phyloP scores from a whole-genome alignment of 2,888 invertebrate genomes.

The Axea sp. region DNA sequence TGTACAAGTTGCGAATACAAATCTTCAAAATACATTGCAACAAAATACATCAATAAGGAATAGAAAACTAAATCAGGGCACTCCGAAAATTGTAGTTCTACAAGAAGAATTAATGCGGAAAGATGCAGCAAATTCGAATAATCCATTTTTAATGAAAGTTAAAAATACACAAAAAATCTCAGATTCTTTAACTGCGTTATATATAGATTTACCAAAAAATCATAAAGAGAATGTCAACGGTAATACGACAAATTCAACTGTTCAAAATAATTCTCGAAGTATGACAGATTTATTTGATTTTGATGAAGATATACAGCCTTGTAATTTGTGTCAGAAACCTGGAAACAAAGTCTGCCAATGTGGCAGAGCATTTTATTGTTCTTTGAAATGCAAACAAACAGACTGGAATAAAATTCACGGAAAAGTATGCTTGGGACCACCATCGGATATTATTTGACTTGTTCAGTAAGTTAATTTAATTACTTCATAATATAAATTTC shows the following conservation, averaged over 20 bases:
- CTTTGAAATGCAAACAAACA: background rate
- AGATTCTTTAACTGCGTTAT: background rate
- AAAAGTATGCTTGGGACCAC: slow-evolving; percentile 11
- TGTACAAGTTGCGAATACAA: no score
- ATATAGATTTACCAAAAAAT: background rate
- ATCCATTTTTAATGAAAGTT: background rate
- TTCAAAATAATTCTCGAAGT: background rate
- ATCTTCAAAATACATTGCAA: no score
- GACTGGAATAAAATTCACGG: slow-evolving; percentile 16
- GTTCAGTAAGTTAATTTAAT: background rate
- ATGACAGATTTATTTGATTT: background rate
- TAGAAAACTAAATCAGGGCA: no score
- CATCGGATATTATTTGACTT: slow-evolving; percentile 16
- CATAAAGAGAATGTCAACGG: background rate
- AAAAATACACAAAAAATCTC: background rate
- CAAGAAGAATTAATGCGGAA: background rate
- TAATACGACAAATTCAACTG: no score
- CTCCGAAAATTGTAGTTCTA: slow-evolving; percentile 1
- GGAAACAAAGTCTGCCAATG: slow-evolving; percentile 9
- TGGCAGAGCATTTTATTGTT: slow-evolving; percentile 29
- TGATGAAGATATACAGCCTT: background rate
- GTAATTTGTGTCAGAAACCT: slow-evolving; percentile 9
- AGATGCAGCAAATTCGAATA: background rate
- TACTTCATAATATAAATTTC: background rate
- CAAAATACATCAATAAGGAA: background rate